Base-by-base conservation (phyloP, 2,113 vertebrate genomes). In the Tyto alba region DNA sequence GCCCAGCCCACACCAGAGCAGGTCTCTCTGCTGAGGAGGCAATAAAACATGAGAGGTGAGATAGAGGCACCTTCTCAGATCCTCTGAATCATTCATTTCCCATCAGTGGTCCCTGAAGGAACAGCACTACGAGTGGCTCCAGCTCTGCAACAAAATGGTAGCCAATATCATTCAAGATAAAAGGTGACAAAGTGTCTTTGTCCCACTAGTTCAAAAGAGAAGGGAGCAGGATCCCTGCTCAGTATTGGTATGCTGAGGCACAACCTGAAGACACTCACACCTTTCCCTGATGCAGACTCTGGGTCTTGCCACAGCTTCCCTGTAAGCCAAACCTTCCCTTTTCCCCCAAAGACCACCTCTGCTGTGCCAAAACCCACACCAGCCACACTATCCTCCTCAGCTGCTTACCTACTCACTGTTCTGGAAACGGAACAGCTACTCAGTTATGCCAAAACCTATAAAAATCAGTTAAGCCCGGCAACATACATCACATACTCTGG, bases 241-340 rank as follows among this genome's bases (percentile, higher is more conserved):
- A 41, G 22, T 32, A 84, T 4, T 40, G 23, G 23, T n/a, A 63
- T 0, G 0, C 16, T 38, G 30, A 81, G 30, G 16, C n/a, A 87
- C 30, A 80, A 36, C 32, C 59, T 69, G 50, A 43, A 80, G 38
- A 53, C 48, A 66, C 11, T 5, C 57, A 86, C 53, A 88, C 18
- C 41, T 64, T 53, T 40, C 10, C 23, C 18, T 23, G 43, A 18
- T 34, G 25, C 29, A 92, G 17, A 41, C 16, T 38, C 34, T 66
- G 71, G 22, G 40, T 55, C 66, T 59, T 85, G 38, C 12, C 41
- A 75, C 29, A 68, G 38, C 43, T 32, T 73, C 6, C 18, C 29
- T 1, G 0, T 8, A 69, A 43, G 32, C 19, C 18, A 90, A 15
- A 80, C 18, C 17, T 74, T 27, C 68, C 23, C 27, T 57, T 71